Base-by-base conservation (phyloP, 2,888 invertebrate genomes). In the Microchrysa polita region DNA sequence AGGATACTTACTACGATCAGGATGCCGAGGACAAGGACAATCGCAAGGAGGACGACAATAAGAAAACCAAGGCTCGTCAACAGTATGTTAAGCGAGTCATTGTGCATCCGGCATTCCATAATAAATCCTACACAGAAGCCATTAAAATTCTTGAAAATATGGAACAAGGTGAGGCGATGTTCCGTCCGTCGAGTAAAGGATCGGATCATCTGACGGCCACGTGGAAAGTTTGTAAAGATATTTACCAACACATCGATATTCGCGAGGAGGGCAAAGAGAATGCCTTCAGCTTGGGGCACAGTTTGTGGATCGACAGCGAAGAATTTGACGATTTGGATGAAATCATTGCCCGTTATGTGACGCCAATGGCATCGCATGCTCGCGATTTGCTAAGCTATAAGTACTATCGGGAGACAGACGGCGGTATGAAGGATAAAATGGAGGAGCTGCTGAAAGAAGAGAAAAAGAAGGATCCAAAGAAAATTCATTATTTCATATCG, bases 241-340 rank as follows among this genome's bases (percentile, higher is more conserved):
- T 99, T 78, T 94, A 94, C 81, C 97, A 98, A 82, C 98, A 99
- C 82, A 96, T 99, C 74, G 98, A 98, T 82, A 92, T 99, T 0
- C 88, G 92, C 63, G 99, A 99, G 84, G 94, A 97, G 82, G 96
- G 96, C 14, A 99, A 99, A 86, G 94, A 95, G 81, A 98, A 98
- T 82, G 93, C 94, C 0, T 99, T 98, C 83, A 96, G 97, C 73
- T 86, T 99, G 78, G 98, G 98, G 69, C 90, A 90, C 80, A 90
- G 90, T 5, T 87, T 98, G 12, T 93, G 92, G 91, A 98, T 98
- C 79, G 92, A 91, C 44, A 91, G 89, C 75, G 95, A 97, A 80
- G 97, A 97, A 81, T 99, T 96, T 84, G 99, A 99, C 86, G 99
- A 99, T 86, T 87, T 99, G 42, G 99, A 99, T 84, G 99, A 99